A percentile compares a stretch with the other conserved stretches of the same genome.
phyloP scores from a whole-genome alignment of 2,888 invertebrate species.

The Homarus gammarus region DNA sequence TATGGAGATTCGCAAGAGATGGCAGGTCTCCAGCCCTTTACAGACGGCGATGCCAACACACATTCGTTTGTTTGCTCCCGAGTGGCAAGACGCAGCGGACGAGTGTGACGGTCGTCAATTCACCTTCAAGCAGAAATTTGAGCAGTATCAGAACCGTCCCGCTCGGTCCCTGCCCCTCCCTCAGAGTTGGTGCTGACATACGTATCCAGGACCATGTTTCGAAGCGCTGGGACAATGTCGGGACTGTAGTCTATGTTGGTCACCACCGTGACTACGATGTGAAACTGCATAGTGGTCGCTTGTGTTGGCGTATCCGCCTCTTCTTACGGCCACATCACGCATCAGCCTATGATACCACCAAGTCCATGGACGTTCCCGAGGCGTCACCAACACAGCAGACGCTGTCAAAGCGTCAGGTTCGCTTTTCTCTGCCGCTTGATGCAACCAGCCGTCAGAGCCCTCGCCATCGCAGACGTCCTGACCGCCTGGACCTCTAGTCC shows the following conservation, averaged over 20 bases:
- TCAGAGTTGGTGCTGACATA: neutral
- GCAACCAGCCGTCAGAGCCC: neutral
- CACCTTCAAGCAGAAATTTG: slow-evolving; percentile 1
- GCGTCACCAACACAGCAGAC: neutral
- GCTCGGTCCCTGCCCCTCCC: neutral
- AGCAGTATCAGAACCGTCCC: neutral
- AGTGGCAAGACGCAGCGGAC: too few species aligned
- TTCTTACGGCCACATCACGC: slow-evolving; percentile 13
- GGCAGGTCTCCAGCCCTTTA: slow-evolving; percentile 29
- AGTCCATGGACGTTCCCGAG: too few species aligned
- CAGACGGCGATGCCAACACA: slow-evolving; percentile 17
- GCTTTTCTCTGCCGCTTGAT: neutral
- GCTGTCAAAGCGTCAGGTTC: neutral
- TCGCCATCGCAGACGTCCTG: slow-evolving; percentile 3
- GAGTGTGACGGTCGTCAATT: too few species aligned
- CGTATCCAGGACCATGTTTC: slow-evolving; percentile 12
- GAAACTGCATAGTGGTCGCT: too few species aligned
- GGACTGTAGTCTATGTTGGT: slow-evolving; percentile 29
- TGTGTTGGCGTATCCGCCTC: slow-evolving; percentile 14
- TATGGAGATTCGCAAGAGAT: too few species aligned
- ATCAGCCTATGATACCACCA: too few species aligned
- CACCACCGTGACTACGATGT: slow-evolving; percentile 15
- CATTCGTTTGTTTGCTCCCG: slow-evolving; percentile 12
- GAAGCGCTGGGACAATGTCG: slow-evolving; percentile 17
- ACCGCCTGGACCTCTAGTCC: neutral